phyloP scores from a whole-genome alignment of 2,113 vertebrate genomes.

The Athene noctua region DNA sequence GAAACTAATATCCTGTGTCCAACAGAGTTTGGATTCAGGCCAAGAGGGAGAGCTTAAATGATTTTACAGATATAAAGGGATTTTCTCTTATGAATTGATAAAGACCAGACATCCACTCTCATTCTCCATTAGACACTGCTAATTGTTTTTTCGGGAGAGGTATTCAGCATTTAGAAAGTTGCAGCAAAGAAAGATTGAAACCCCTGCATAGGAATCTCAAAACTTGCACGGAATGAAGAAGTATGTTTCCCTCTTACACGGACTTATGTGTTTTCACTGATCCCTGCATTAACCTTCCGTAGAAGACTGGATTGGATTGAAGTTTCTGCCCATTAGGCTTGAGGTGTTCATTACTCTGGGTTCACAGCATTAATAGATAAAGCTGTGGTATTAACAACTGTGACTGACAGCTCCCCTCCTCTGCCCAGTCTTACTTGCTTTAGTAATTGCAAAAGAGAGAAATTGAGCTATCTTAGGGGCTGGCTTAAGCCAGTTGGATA shows the following conservation, averaged over 20 bases:
- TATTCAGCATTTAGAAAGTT: not conserved
- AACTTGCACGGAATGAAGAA: not conserved
- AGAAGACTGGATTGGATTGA: not conserved
- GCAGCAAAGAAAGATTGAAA: not conserved
- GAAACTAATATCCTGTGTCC: not conserved
- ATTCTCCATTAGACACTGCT: not conserved
- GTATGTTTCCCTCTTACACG: not conserved
- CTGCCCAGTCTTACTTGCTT: not conserved
- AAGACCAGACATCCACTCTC: not conserved
- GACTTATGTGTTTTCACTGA: not conserved
- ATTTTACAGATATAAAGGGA: not conserved
- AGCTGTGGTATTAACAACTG: slow-evolving; percentile 14
- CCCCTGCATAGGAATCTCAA: not conserved
- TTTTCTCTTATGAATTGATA: not conserved
- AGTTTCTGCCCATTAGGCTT: slow-evolving; percentile 15
- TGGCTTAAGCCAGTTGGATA: not conserved
- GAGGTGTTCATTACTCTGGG: slow-evolving; percentile 8
- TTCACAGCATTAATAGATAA: slow-evolving; percentile 6
- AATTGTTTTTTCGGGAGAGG: not conserved
- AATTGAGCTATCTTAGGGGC: not conserved
- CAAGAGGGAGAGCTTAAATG: not conserved
- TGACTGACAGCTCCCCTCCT: slow-evolving; percentile 20
- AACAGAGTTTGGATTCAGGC: not conserved
- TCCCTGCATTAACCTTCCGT: not conserved
- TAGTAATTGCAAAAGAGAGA: not conserved